Conservation (phyloP, 2,113 vertebrate genomes). For the Tichodroma muraria region DNA sequence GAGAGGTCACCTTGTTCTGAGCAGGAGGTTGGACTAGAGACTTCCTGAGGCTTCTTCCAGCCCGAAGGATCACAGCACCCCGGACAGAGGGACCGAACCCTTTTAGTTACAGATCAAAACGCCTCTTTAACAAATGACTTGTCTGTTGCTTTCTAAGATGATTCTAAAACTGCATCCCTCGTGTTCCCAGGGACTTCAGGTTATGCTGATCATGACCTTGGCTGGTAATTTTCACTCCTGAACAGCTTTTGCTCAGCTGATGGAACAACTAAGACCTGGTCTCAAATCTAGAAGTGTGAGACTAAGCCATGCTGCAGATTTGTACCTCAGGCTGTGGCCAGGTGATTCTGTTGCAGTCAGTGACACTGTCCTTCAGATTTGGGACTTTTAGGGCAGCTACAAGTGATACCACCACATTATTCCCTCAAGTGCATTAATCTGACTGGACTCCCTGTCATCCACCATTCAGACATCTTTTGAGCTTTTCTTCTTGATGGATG, state of each 20-base stretch:
- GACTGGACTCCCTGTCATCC: not conserved
- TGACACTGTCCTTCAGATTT: not conserved
- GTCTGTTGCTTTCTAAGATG: not conserved
- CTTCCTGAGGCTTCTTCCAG: not conserved
- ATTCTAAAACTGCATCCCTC: not conserved
- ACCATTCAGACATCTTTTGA: not conserved
- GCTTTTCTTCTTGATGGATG: not conserved
- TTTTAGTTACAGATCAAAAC: not conserved
- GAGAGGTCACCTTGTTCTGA: not conserved
- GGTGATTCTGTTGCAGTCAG: not conserved
- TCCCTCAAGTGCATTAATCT: not conserved
- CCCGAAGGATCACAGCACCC: not conserved
- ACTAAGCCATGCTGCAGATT: not conserved
- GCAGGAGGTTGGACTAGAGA: not conserved
- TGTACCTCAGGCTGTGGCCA: not conserved
- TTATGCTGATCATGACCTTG: not conserved
- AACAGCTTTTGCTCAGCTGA: fast-evolving
- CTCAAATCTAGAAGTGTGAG: not conserved
- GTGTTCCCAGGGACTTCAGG: not conserved
- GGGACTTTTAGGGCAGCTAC: not conserved
- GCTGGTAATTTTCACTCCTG: not conserved
- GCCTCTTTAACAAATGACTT: not conserved
- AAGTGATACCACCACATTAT: not conserved
- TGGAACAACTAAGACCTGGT: not conserved
- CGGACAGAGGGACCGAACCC: not conserved